Evolutionary conservation across 2,888 invertebrate species (phyloP), one percentile per base, ranked within the genome.

Genomic region (Orchesella flavescens): DNA sequence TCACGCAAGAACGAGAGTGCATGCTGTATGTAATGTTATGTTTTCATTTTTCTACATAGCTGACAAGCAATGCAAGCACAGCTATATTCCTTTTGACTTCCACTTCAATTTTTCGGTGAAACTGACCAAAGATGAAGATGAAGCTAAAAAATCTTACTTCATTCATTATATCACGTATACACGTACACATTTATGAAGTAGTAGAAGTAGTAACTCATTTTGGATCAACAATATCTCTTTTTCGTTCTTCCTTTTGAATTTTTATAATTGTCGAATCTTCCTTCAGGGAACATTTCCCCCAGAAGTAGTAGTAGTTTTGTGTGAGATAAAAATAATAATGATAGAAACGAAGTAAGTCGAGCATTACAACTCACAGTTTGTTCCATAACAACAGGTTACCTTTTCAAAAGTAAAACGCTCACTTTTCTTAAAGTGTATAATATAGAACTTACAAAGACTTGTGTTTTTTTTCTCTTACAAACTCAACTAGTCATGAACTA

Each of bases 21-120:
- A 61, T 61, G 61, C 61, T 23, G 24, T 59, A n/a, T n/a, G n/a
- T n/a, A n/a, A n/a, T n/a, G n/a, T 49, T 49, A n/a, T 49, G 49
- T 49, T 49, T 49, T 49, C 49, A 49, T 49, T 49, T 49, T 49
- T 49, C 49, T n/a, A 15, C n/a, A n/a, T 49, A 49, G 10, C 49
- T 49, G 3, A 7, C 1, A 2, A 49, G 49, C 10, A n/a, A 49
- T 49, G 12, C 12, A 49, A 49, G n/a, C 34, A 34, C 34, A 34
- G 34, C 15, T 23, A 21, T 10, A 17, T 12, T 1, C 1, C 10
- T 63, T 63, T 19, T 63, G 23, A 23, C 63, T 24, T n/a, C 17
- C 2, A 19, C 65, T 46, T 61, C 73, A 73, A 66, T 77, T 77
- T 77, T 69, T 61, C 77, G 77, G 77, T 77, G 77, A 77, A 77